Evolutionary conservation across 2,888 invertebrate species (phyloP), one percentile per base, ranked within the genome.

Genomic region (Cerceris rybyensis): DNA sequence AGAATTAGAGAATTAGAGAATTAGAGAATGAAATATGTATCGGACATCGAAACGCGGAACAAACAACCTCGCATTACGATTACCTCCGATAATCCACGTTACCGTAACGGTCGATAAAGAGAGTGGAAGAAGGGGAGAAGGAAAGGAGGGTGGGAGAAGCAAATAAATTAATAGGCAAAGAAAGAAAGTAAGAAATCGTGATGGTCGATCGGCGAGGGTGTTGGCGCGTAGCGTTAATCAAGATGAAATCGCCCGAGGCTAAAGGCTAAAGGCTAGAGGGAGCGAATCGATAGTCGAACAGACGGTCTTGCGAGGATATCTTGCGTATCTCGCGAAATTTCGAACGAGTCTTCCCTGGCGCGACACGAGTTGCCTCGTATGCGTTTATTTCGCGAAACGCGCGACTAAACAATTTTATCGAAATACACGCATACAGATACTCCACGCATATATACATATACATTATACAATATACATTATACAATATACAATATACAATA

Each of bases 11-110:
- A 41, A 41, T 43, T n/a, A 6, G 9, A 13, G 54, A 42, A n/a
- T 43, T 17, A 57, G 55, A 55, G n/a, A 8, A 14, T 7, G 14
- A 54, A 43, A 63, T 4, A 13, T 13, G 11, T 64, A 57, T 42
- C 28, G 54, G 11, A 57, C 43, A 54, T 64, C 28, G 57, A 64
- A 61, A 60, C 76, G 75, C 63, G 74, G 64, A 65, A 63, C 71
- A 60, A 74, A 71, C 63, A 81, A 83, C 86, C 86, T 86, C 84
- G 84, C 86, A 84, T 84, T 83, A 81, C 54, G 73, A 83, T 85
- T 85, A 84, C 84, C 86, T 86, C 86, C 81, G 61, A 73, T 81
- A 86, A 84, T 81, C 77, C 74, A 81, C 71, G 77, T 73, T 70
- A 57, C 76, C 78, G 74, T 28, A 16, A 16, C 16, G n/a, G 16